Evolutionary conservation across 2,113 vertebrate genomes (phyloP).

Genomic region (Clupea harengus): DNA sequence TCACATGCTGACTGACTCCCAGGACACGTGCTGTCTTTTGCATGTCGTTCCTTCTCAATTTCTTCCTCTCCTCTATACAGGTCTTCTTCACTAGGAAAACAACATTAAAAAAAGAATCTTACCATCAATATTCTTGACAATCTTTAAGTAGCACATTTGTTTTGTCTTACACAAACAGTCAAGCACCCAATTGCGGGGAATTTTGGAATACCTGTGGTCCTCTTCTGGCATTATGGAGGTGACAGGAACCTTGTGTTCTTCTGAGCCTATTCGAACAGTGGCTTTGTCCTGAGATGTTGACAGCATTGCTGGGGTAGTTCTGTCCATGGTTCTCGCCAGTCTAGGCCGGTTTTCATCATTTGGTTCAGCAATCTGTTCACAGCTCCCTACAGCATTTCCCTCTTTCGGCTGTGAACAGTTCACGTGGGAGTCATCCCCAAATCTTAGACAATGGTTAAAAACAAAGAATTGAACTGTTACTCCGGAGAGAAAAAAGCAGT

Average conservation of each 20-base stretch:
- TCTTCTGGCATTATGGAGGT: neutral
- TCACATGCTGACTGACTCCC: neutral
- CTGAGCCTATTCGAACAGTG: neutral
- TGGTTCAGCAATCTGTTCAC: neutral
- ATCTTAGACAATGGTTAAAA: neutral
- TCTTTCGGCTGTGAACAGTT: neutral
- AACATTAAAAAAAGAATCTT: neutral
- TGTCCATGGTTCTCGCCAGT: neutral
- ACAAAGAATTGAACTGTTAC: neutral
- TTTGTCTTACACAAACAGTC: neutral
- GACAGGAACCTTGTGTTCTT: neutral
- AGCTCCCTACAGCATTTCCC: neutral
- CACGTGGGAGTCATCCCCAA: neutral
- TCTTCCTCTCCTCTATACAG: constrained; percentile 49
- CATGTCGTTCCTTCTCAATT: constrained; percentile 40
- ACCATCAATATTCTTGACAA: neutral
- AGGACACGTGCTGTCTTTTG: constrained; percentile 19
- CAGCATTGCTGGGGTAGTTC: neutral
- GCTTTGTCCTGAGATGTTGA: neutral
- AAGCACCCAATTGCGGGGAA: neutral
- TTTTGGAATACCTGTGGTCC: neutral
- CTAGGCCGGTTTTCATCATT: neutral
- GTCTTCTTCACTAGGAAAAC: constrained; percentile 36
- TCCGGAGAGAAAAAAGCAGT: neutral
- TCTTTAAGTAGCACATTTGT: neutral